Base-by-base conservation (phyloP, 2,888 invertebrate genomes). In the Oscheius sp. region DNA sequence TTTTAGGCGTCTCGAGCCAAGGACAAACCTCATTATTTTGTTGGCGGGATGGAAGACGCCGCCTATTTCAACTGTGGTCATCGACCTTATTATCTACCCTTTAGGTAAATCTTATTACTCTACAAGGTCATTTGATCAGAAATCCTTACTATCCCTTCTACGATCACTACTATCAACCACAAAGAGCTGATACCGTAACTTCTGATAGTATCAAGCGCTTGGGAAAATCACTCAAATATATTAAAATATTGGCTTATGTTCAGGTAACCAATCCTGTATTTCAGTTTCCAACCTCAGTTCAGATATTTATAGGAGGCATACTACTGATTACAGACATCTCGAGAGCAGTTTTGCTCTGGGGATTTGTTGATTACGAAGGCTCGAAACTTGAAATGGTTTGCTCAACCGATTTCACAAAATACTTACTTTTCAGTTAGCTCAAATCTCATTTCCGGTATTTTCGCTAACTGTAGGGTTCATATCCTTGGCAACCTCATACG, bases 261-360 rank as follows among this genome's bases (percentile, higher is more conserved):
- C 68, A 68, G 68, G 68, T 68, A 68, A 13, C 11, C 9, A 33
- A 2, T 11, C 4, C 29, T 53, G n/a, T 50, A 21, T 42, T 42
- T 7, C 42, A 42, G 42, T 42, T 42, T 42, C 7, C 7, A 3
- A 5, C 3, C 7, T 42, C 42, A 3, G 7, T 81, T 73, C 70
- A 80, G 81, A 79, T 81, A 7, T 81, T 83, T 59, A 53, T 80
- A 32, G 78, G 80, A 57, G 80, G 83, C 70, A 76, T 81, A 29
- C 72, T 83, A 5, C 70, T 83, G n/a, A 79, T 83, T 33, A 74
- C 79, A 29, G 81, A 83, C 60, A 76, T 81, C 47, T 83, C 83
- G 13, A 75, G 77, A 42, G 76, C 75, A 53, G 78, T 81, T 21
- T 73, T 83, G 4, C 70, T 83, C 21, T 83, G 83, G 83, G 79